phyloP scores from a whole-genome alignment of 2,888 invertebrate species.

The Caenorhabditis sulstoni region DNA sequence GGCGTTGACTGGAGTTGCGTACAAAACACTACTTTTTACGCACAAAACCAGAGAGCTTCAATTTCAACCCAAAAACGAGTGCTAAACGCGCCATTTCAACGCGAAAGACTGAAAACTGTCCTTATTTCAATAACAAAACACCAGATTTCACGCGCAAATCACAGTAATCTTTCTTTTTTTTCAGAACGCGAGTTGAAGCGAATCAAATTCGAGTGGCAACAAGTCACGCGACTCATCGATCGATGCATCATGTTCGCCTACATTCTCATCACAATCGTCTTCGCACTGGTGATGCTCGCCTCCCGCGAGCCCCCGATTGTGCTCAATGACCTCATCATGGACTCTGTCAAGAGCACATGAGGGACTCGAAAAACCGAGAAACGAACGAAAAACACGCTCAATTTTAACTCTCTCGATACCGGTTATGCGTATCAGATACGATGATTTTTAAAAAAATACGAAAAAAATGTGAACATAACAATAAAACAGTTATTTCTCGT shows the following conservation, averaged over 20 bases:
- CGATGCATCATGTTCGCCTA: conserved; percentile 76
- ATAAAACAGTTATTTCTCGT: too few species aligned
- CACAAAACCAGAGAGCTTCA: too few species aligned
- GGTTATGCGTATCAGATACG: too few species aligned
- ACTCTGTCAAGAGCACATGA: conserved; percentile 65
- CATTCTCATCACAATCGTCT: conserved; percentile 72
- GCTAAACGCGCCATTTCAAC: too few species aligned
- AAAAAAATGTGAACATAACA: too few species aligned
- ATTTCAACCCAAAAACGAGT: too few species aligned
- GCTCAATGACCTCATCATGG: conserved; percentile 74
- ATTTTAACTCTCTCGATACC: too few species aligned
- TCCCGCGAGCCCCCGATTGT: conserved; percentile 70
- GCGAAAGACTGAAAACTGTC: too few species aligned
- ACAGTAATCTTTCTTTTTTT: conserved; percentile 44
- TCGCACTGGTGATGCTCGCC: conserved; percentile 73
- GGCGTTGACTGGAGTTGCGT: too few species aligned
- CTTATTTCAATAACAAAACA: not conserved
- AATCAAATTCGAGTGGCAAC: conserved; percentile 78
- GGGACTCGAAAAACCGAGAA: too few species aligned
- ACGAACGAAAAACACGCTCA: too few species aligned
- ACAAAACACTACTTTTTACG: not conserved
- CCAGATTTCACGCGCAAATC: not conserved
- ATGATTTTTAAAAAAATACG: too few species aligned
- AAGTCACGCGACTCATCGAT: conserved; percentile 77
- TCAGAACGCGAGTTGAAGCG: conserved; percentile 73